phyloP scores from a whole-genome alignment of 2,888 invertebrate genomes.

The Oegoconia quadripuncta region DNA sequence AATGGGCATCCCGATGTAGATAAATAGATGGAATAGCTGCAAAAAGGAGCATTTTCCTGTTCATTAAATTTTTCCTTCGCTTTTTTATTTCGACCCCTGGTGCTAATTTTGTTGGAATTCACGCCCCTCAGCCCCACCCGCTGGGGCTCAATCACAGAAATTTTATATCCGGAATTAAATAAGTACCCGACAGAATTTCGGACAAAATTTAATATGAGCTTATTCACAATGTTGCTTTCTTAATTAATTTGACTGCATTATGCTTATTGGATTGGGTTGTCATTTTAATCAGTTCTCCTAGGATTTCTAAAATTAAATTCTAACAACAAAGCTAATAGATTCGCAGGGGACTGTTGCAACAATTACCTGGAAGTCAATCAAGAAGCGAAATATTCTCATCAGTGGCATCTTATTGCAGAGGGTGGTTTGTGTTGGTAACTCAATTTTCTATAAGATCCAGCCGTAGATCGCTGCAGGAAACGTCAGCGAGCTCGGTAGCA shows the following conservation, averaged over 20 bases:
- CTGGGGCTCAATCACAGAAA: slow-evolving; percentile 79
- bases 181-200: slow-evolving; percentile 75
- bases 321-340: not conserved
- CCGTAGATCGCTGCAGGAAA: slow-evolving; percentile 63
- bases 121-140: slow-evolving; percentile 77
- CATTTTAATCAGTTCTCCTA: slow-evolving; percentile 5
- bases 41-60: slow-evolving; percentile 81
- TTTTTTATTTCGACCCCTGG: slow-evolving; percentile 80
- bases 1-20: slow-evolving; percentile 80
- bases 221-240: slow-evolving; percentile 62
- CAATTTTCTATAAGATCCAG: slow-evolving; percentile 71
- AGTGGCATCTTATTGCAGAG: slow-evolving; percentile 64
- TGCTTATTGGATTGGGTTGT: slow-evolving; percentile 28
- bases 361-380: slow-evolving; percentile 48
- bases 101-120: slow-evolving; percentile 81
- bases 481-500: slow-evolving; percentile 71
- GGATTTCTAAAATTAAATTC: not conserved
- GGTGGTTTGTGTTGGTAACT: slow-evolving; percentile 73
- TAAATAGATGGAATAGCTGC: slow-evolving; percentile 80
- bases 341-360: not conserved
- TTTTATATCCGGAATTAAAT: slow-evolving; percentile 81
- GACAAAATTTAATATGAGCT: slow-evolving; percentile 72
- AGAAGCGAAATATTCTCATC: slow-evolving; percentile 66
- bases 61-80: slow-evolving; percentile 81
- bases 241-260: slow-evolving; percentile 56